Percentiles rank a stretch among this genome's conserved stretches.
Conservation (phyloP, 2,888 invertebrate genomes). For the Sinhomidia bicolor region DNA sequence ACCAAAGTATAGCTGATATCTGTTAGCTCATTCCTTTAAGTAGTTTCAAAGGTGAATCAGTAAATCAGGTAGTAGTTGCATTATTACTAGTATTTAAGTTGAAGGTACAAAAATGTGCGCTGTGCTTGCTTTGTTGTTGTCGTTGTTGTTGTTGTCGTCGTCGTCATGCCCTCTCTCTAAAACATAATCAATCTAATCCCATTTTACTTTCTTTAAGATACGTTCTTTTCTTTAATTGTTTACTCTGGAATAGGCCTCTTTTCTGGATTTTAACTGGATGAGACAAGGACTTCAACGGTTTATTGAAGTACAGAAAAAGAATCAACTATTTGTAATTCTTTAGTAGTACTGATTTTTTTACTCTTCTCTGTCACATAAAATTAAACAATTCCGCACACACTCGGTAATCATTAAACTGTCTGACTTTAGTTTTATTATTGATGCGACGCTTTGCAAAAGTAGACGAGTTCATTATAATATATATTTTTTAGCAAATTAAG, state of each 20-base stretch:
- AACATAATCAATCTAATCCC: neutral
- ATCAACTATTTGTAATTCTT: neutral
- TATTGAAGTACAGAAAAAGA: neutral
- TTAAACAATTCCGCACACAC: neutral
- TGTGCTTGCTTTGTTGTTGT: neutral
- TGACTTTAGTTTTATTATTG: neutral
- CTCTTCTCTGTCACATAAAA: neutral
- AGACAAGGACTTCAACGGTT: neutral
- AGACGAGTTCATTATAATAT: neutral
- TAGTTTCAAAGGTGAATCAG: conserved; percentile 59
- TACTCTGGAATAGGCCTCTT: neutral
- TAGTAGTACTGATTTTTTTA: neutral
- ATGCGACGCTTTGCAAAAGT: too few species aligned
- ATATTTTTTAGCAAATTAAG: neutral
- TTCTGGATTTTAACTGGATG: neutral
- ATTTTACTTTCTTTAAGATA: neutral
- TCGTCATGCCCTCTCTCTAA: neutral
- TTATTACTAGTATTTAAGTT: neutral
- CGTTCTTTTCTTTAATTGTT: neutral
- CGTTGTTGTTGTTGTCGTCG: neutral
- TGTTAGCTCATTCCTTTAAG: conserved; percentile 66
- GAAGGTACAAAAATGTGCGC: conserved; percentile 27
- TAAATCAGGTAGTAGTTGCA: conserved; percentile 35
- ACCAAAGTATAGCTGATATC: conserved; percentile 50
- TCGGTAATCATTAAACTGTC: neutral